Percentiles rank a stretch among this genome's conserved stretches.
Evolutionary conservation across 2,113 vertebrate species (phyloP).

Genomic region (Colius striatus): DNA sequence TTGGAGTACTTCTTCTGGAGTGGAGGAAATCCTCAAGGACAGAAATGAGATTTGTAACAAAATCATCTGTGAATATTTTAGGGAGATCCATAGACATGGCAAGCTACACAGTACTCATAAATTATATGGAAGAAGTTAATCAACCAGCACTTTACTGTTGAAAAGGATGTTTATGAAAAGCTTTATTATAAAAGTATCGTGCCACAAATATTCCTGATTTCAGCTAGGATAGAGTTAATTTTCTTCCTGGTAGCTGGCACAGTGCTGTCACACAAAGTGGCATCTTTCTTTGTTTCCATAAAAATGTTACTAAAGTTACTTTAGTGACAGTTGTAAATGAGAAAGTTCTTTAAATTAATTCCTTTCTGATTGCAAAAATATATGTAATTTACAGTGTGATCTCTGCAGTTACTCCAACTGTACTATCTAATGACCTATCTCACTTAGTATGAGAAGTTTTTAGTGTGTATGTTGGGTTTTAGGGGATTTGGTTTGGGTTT

Average conservation of each 20-base stretch:
- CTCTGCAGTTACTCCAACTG: background rate
- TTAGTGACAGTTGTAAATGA: background rate
- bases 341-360: background rate
- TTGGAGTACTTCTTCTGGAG: background rate
- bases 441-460: background rate
- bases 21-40: background rate
- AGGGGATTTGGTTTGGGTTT: background rate
- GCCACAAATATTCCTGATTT: background rate
- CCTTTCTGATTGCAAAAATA: background rate
- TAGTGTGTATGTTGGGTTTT: accelerated
- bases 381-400: background rate
- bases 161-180: background rate
- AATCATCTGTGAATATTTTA: background rate
- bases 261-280: too few species aligned
- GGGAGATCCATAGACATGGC: background rate
- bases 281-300: background rate
- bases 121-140: background rate
- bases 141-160: background rate
- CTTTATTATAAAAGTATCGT: background rate
- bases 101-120: background rate
- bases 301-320: background rate
- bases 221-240: too few species aligned
- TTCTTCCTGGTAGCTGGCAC: too few species aligned
- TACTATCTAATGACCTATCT: background rate
- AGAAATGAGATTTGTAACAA: background rate